These are phyloP conservation scores for Silurus aristotelis DNA, from an alignment of 2,797 vertebrate genomes.

Conservation along the genomic window DNA sequence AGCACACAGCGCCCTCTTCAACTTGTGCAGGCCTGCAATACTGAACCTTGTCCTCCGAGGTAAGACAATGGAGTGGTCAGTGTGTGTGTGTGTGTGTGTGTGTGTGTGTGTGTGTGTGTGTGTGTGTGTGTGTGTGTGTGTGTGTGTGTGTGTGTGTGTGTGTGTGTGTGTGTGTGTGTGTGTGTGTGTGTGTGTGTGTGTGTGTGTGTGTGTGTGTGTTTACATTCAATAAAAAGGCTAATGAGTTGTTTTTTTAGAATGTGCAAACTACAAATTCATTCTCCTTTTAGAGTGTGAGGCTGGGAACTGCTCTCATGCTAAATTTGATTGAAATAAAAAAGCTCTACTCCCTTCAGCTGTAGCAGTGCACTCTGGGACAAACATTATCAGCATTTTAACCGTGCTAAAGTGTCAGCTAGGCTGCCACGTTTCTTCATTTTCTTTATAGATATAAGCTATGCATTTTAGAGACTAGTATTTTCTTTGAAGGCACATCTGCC, in stretches of 20 bases:
- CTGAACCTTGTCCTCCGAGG: constrained; percentile 90
- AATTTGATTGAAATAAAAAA: constrained; percentile 59
- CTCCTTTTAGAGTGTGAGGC: constrained; percentile 9
- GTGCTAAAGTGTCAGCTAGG: constrained; percentile 42
- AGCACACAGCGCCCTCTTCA: constrained; percentile 83
- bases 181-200: neutral
- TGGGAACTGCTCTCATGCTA: constrained; percentile 28
- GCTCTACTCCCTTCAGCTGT: constrained; percentile 26
- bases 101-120: neutral
- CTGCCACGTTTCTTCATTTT: constrained; percentile 42
- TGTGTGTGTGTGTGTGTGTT: no score
- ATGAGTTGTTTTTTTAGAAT: neutral
- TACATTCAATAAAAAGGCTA: neutral
- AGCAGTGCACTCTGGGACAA: constrained; percentile 38
- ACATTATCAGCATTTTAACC: constrained; percentile 53
- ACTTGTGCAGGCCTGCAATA: constrained; percentile 85
- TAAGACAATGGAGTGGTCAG: constrained; percentile 47
- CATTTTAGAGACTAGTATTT: constrained; percentile 19
- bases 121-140: neutral
- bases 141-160: neutral
- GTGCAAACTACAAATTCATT: neutral
- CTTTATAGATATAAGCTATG: neutral
- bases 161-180: neutral
- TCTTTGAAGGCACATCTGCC: constrained; percentile 34
- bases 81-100: neutral